Evolutionary conservation across 2,113 vertebrate species (phyloP), one percentile per base, ranked within the genome.

Genomic region (Talpa occidentalis): DNA sequence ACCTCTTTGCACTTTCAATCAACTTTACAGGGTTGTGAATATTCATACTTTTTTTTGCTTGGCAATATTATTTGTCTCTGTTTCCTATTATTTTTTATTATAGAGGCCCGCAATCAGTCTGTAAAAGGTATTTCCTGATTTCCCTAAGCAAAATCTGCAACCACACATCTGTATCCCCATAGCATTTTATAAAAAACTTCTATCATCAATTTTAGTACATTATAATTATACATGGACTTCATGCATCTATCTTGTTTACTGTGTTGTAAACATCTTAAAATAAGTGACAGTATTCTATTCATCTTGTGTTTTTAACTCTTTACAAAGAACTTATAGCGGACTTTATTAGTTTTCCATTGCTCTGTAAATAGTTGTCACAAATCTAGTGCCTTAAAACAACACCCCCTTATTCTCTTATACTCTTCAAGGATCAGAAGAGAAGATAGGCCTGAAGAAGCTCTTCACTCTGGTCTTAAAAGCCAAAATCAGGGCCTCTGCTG

Each of bases 81-180:
- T n/a, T 73, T 69, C 24, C 44, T 79, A 83, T 52, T 93, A 93
- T 73, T 84, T 92, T 52, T 82, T 80, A 84, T 88, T 84, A 87
- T 30, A 76, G 52, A 94, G 83, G 37, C 26, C 59, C 90, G 79
- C 80, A 87, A 44, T 64, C 74, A 40, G 17, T 80, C n/a, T 84
- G 42, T 86, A 32, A 92, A 83, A 80, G 35, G 16, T 69, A 54
- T 84, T 76, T 92, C 49, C 5, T 90, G 37, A 94, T 96, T 94
- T 94, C 35, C n/a, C 40, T 14, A 69, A 32, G 69, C 3, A 90
- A 62, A 95, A 90, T 85, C 42, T 60, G 64, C 40, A 22, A 26
- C 10, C 24, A 81, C n/a, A n/a, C 56, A 67, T 67, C 22, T 88
- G 22, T 28, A 72, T 83, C 79, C 60, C 12, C 21, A 30, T 10